phyloP scores from a whole-genome alignment of 1,140 invertebrate genomes.

The Trichonephila clavipes region DNA sequence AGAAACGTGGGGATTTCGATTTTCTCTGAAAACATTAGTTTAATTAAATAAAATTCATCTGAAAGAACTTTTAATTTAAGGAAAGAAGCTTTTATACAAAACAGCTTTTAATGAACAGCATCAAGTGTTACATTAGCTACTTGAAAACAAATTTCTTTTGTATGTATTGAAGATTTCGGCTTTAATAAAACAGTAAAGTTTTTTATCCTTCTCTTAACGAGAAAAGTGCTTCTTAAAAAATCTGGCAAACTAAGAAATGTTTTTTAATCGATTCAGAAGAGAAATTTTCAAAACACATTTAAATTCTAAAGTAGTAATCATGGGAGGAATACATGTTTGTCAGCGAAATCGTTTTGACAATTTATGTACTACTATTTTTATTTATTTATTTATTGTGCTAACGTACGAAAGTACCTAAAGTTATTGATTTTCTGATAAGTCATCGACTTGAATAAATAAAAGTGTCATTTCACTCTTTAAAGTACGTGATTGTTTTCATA shows the following conservation, averaged over 20 bases:
- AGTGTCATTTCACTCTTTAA: slow-evolving; percentile 43
- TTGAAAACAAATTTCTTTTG: not conserved
- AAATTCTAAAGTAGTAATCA: slow-evolving; percentile 43
- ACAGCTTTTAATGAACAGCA: not conserved
- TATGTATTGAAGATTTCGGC: not conserved
- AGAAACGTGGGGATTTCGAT: too few species aligned
- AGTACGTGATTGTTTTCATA: slow-evolving; percentile 58
- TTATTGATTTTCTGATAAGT: slow-evolving; percentile 64
- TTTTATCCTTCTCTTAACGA: slow-evolving; percentile 4
- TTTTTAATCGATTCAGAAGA: slow-evolving; percentile 29
- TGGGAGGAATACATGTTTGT: slow-evolving; percentile 44
- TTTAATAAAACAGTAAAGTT: not conserved
- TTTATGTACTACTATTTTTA: slow-evolving; percentile 30
- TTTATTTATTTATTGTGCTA: not conserved
- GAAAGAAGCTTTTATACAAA: not conserved
- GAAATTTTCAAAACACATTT: slow-evolving; percentile 40
- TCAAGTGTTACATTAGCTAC: not conserved
- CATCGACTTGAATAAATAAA: slow-evolving; percentile 50
- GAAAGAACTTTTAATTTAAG: too few species aligned
- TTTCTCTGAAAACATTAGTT: not conserved
- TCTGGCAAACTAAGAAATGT: not conserved
- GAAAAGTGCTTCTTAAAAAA: not conserved
- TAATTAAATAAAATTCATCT: not conserved
- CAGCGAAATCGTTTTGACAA: slow-evolving; percentile 55
- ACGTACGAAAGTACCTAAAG: not conserved